Conservation (phyloP, 2,888 invertebrate genomes). For the Platypus cylindrus region DNA sequence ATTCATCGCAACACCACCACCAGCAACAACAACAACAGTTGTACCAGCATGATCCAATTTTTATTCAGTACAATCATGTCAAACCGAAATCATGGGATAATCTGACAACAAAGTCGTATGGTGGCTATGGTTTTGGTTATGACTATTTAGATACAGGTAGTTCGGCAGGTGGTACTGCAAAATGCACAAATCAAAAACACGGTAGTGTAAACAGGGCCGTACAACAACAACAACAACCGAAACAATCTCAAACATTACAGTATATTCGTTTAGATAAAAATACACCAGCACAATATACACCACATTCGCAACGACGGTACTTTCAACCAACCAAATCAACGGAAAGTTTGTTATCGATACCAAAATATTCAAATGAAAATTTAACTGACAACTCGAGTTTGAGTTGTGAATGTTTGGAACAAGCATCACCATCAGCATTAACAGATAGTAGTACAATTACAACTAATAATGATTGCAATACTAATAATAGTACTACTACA, state of each 20-base stretch:
- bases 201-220: constrained; percentile 14
- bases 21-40: constrained; percentile 24
- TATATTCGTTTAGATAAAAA: constrained; percentile 26
- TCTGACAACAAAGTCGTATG: constrained; percentile 71
- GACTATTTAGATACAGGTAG: constrained; percentile 59
- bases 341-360: constrained; percentile 59
- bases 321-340: constrained; percentile 66
- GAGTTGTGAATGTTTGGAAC: constrained; percentile 57
- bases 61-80: constrained; percentile 33
- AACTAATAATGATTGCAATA: too few relatives aligned
- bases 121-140: constrained; percentile 78
- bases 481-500: too few relatives aligned
- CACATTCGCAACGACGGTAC: constrained; percentile 36
- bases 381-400: constrained; percentile 55
- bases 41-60: constrained; percentile 33
- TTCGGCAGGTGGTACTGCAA: constrained; percentile 30
- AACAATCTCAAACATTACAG: too few relatives aligned
- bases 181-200: constrained; percentile 24
- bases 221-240: constrained; percentile 19
- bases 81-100: constrained; percentile 90
- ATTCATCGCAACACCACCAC: constrained; percentile 23
- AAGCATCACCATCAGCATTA: constrained; percentile 21
- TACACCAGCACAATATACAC: constrained; percentile 34
- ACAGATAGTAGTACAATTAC: constrained; percentile 24
- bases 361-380: constrained; percentile 49